A percentile compares a stretch with the other conserved stretches of the same genome.
phyloP scores from a whole-genome alignment of 2,888 invertebrate species.

The Cephonodes hylas region DNA sequence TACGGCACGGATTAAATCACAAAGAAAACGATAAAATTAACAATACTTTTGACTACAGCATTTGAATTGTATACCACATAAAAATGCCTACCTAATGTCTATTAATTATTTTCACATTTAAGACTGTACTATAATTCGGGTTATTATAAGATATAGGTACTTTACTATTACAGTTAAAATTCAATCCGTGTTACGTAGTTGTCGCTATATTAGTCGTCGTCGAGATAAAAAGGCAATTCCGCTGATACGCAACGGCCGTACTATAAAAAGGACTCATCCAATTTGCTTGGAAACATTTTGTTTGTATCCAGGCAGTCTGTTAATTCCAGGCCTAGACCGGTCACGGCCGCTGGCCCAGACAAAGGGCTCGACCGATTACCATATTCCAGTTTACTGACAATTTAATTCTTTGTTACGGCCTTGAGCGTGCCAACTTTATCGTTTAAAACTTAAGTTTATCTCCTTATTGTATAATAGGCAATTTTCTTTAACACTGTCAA shows the following conservation, averaged over 20 bases:
- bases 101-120: neutral
- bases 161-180: neutral
- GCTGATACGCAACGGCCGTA: conserved; percentile 11
- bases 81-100: neutral
- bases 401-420: neutral
- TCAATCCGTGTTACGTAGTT: neutral
- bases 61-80: no score
- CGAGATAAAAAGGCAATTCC: conserved; percentile 13
- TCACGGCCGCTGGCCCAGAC: conserved; percentile 36
- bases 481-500: no score
- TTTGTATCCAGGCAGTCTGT: conserved; percentile 29
- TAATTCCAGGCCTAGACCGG: conserved; percentile 35
- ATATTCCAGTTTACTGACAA: conserved; percentile 18
- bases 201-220: conserved; percentile 1
- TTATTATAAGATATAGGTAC: neutral
- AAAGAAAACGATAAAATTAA: neutral
- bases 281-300: conserved; percentile 22
- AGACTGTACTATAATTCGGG: neutral
- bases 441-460: neutral
- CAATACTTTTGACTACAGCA: no score
- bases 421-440: neutral
- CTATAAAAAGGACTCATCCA: conserved; percentile 16
- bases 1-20: neutral
- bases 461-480: no score
- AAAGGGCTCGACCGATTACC: conserved; percentile 24